A percentile compares a stretch with the other conserved stretches of the same genome.
Conservation (phyloP, 1,140 invertebrate genomes). For the Euura lappo region DNA sequence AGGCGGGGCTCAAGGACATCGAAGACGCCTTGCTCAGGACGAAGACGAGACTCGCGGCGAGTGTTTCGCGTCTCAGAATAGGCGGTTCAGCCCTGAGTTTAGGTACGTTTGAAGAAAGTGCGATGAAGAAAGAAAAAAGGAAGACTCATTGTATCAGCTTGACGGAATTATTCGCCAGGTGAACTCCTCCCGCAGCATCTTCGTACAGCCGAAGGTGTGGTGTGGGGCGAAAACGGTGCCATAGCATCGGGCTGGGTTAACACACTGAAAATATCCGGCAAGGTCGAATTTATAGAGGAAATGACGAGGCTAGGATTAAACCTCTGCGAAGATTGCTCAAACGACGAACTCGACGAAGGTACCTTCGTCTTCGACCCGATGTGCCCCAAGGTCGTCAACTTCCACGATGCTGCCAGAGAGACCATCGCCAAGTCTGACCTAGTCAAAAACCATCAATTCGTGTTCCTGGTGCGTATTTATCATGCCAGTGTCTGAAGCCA, state of each 20-base stretch:
- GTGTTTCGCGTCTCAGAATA: conserved; percentile 72
- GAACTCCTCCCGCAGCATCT: conserved; percentile 73
- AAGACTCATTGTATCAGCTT: conserved; percentile 18
- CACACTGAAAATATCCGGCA: conserved; percentile 62
- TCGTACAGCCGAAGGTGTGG: conserved; percentile 66
- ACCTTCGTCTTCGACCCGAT: conserved; percentile 63
- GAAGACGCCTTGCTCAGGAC: conserved; percentile 68
- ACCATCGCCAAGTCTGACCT: conserved; percentile 65
- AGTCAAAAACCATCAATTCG: conserved; percentile 65
- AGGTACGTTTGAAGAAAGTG: conserved; percentile 30
- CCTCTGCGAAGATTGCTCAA: conserved; percentile 25
- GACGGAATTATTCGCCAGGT: conserved; percentile 48
- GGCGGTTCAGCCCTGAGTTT: conserved; percentile 66
- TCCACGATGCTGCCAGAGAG: conserved; percentile 66
- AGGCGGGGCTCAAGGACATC: conserved; percentile 58
- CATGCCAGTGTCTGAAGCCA: too few species aligned
- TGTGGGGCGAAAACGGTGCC: conserved; percentile 64
- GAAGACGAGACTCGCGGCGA: conserved; percentile 72
- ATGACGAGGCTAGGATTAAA: conserved; percentile 46
- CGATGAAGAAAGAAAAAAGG: background rate
- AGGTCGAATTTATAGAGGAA: conserved; percentile 41
- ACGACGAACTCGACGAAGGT: conserved; percentile 36
- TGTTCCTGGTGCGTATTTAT: conserved; percentile 63
- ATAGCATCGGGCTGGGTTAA: conserved; percentile 80
- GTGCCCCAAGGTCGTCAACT: conserved; percentile 73